A percentile compares a stretch with the other conserved stretches of the same genome.
phyloP scores from a whole-genome alignment of 2,797 vertebrate species.

The Monodelphis domestica region DNA sequence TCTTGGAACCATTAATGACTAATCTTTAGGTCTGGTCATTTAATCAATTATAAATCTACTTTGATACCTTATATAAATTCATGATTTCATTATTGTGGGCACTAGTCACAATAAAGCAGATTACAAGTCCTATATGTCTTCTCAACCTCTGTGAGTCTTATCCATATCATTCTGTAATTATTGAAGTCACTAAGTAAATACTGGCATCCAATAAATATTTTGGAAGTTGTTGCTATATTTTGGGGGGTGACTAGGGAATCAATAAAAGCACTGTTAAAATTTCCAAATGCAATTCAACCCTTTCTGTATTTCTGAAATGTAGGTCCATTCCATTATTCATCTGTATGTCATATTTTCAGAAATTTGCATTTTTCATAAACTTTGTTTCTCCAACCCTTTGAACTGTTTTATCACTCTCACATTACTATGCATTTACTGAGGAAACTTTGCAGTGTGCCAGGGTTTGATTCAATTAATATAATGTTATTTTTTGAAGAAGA shows the following conservation, averaged over 20 bases:
- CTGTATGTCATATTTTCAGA: neutral
- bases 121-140: neutral
- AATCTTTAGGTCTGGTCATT: neutral
- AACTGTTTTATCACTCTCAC: neutral
- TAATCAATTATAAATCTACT: neutral
- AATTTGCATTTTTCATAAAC: neutral
- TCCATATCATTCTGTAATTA: neutral
- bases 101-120: neutral
- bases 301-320: neutral
- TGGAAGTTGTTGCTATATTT: too few species aligned
- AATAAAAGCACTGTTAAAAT: neutral
- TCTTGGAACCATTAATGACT: neutral
- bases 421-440: neutral
- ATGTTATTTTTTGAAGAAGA: neutral
- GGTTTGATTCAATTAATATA: neutral
- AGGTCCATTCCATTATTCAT: neutral
- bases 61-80: neutral
- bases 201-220: neutral
- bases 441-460: neutral
- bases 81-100: neutral
- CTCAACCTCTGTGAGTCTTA: neutral
- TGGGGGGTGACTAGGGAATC: neutral
- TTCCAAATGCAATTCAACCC: neutral
- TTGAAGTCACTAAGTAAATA: neutral
- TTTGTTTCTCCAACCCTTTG: neutral